phyloP scores from a whole-genome alignment of 2,888 invertebrate genomes.

The Steinernema carpocapsae region DNA sequence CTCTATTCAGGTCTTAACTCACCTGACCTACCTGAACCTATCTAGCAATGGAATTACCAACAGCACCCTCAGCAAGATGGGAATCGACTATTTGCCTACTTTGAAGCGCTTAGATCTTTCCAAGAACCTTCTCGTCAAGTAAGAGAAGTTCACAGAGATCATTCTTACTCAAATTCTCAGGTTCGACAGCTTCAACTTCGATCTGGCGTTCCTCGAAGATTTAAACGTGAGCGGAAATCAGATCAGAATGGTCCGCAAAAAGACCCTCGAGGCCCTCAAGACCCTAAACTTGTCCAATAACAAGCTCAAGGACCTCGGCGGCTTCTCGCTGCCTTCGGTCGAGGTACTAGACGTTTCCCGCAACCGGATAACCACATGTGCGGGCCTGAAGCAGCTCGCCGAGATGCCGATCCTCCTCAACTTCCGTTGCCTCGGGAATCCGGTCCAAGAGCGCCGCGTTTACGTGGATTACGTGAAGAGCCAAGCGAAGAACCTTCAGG shows the following conservation, averaged over 20 bases:
- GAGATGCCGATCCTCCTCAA: conserved; percentile 44
- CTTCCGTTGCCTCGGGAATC: conserved; percentile 48
- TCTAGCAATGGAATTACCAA: conserved; percentile 40
- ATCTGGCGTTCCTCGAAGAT: conserved; percentile 46
- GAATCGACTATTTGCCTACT: conserved; percentile 39
- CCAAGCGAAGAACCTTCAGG: conserved; percentile 36
- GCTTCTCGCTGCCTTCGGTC: conserved; percentile 43
- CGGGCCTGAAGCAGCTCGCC: conserved; percentile 45
- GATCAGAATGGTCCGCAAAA: conserved; percentile 49
- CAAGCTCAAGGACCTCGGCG: conserved; percentile 50
- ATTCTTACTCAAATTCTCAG: conserved; percentile 50
- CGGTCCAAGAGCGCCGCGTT: conserved; percentile 50
- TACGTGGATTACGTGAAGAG: conserved; percentile 48
- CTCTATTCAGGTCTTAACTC: conserved; percentile 12
- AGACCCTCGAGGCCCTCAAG: conserved; percentile 40
- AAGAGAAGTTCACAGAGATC: conserved; percentile 48
- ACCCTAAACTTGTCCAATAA: conserved; percentile 43
- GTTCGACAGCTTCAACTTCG: conserved; percentile 53
- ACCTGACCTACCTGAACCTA: conserved; percentile 40
- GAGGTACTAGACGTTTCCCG: conserved; percentile 42
- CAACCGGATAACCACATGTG: conserved; percentile 48
- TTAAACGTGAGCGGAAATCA: conserved; percentile 54
- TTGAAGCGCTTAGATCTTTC: conserved; percentile 37
- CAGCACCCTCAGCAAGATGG: conserved; percentile 39
- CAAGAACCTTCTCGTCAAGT: conserved; percentile 44